A percentile compares a stretch with the other conserved stretches of the same genome.
Evolutionary conservation across 2,888 invertebrate genomes (phyloP).

Genomic region (Platycheirus rosarum): DNA sequence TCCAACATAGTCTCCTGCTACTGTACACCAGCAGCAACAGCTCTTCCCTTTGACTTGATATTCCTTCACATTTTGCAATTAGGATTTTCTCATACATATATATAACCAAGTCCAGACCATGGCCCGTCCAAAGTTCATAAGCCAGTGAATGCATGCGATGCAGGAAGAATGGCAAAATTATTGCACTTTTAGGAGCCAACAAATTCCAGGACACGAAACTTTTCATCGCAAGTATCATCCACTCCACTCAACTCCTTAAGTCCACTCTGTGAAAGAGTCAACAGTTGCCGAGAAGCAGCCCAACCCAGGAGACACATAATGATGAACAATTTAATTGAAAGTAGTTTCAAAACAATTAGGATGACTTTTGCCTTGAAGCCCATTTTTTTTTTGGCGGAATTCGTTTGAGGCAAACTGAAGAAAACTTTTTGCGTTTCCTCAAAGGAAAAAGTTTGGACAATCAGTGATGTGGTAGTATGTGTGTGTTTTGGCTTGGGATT

Average conservation of each 20-base stretch:
- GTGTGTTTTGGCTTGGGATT: neutral
- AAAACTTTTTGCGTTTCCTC: conserved; percentile 8
- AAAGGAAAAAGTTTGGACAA: conserved; percentile 26
- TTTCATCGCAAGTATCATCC: conserved; percentile 54
- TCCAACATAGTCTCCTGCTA: neutral
- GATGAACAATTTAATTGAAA: conserved; percentile 68
- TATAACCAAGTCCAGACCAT: neutral
- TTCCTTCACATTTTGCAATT: conserved; percentile 44
- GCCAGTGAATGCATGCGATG: conserved; percentile 26
- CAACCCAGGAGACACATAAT: conserved; percentile 47
- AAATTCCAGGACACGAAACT: conserved; percentile 48
- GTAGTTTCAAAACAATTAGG: conserved; percentile 69
- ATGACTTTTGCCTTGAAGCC: conserved; percentile 34
- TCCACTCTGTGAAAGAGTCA: conserved; percentile 42
- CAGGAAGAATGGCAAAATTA: conserved; percentile 37
- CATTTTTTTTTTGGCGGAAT: neutral
- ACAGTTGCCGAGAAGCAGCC: conserved; percentile 31
- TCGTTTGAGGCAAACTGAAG: conserved; percentile 13
- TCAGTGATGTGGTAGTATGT: conserved; percentile 1
- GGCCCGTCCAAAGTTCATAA: neutral
- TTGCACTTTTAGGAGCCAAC: conserved; percentile 42
- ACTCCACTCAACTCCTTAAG: conserved; percentile 32
- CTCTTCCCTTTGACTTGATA: neutral
- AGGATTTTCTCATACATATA: conserved; percentile 6
- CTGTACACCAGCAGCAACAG: neutral